Base-by-base conservation (phyloP, 2,888 invertebrate species). In the Cordilura impudica region DNA sequence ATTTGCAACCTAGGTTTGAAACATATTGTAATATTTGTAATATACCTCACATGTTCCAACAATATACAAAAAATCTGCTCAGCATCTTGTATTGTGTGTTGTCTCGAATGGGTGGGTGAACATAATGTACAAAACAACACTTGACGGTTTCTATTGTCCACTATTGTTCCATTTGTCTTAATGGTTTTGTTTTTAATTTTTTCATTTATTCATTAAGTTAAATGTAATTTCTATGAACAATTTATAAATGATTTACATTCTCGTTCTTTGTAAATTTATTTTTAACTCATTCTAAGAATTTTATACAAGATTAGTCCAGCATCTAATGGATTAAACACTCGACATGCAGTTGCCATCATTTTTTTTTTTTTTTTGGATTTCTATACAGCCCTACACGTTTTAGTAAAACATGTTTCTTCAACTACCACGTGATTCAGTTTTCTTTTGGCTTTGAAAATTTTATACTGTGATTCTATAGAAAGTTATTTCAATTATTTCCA, bases 51-150 rank as follows among this genome's bases (percentile, higher is more conserved):
- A 54, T 54, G n/a, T 26, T 39, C 16, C 23, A 18, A 56, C 39
- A 72, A 63, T 63, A 72, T 72, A 56, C 63, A 63, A 72, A 72
- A 72, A 56, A 63, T 56, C 45, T 65, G 54, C 72, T 65, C 35
- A 18, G 45, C 63, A 65, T 56, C 29, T 56, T 63, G 60, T 8
- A 56, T 31, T 61, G n/a, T n/a, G n/a, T 61, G 21, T 23, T 39
- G 16, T 18, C 16, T 51, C 31, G 14, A 10, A 31, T 10, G 29
- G 49, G n/a, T n/a, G n/a, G n/a, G n/a, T n/a, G n/a, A n/a, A n/a
- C n/a, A 12, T 21, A 19, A 12, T 7, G 47, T 16, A 63, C 54
- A 63, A 72, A 23, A 16, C 45, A 54, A 45, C 56, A 56, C 39
- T 72, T 63, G 72, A 65, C 29, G 39, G 54, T 65, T 72, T 31